Percentiles rank a stretch among this genome's conserved stretches.
phyloP scores from a whole-genome alignment of 1,140 invertebrate species.

The Philotrypesis tridentata region DNA sequence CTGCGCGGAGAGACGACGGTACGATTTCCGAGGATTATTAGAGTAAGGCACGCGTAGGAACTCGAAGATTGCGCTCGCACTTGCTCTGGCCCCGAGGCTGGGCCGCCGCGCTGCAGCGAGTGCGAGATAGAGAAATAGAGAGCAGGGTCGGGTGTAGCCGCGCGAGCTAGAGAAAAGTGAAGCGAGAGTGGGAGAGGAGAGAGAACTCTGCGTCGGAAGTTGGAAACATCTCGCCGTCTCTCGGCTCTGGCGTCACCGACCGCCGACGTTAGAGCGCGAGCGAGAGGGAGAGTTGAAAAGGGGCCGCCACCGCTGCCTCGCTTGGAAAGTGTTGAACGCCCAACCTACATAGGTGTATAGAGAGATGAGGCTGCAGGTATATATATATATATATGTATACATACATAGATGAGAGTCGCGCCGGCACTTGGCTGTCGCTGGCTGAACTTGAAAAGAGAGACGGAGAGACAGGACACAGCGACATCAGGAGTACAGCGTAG shows the following conservation, averaged over 20 bases:
- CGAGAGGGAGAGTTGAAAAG: conserved; percentile 29
- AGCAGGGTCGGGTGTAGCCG: neutral
- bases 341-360: too few species aligned
- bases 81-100: conserved; percentile 12
- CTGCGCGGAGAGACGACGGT: neutral
- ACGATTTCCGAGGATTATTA: conserved; percentile 36
- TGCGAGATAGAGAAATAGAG: neutral
- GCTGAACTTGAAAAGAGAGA: conserved; percentile 28
- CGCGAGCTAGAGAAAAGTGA: neutral
- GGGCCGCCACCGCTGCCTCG: neutral
- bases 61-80: conserved; percentile 41
- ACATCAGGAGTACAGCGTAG: too few species aligned
- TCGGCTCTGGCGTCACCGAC: conserved; percentile 31
- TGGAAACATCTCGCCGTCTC: conserved; percentile 47
- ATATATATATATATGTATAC: neutral
- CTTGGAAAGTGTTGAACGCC: neutral
- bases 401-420: neutral
- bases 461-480: neutral
- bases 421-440: neutral
- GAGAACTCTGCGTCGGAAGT: conserved; percentile 39
- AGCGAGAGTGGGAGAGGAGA: neutral
- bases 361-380: neutral
- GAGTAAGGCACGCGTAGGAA: conserved; percentile 25
- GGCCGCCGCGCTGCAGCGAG: neutral
- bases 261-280: conserved; percentile 27